Conservation (phyloP, 2,797 vertebrate genomes). For the Tenualosa thibaudeaui region DNA sequence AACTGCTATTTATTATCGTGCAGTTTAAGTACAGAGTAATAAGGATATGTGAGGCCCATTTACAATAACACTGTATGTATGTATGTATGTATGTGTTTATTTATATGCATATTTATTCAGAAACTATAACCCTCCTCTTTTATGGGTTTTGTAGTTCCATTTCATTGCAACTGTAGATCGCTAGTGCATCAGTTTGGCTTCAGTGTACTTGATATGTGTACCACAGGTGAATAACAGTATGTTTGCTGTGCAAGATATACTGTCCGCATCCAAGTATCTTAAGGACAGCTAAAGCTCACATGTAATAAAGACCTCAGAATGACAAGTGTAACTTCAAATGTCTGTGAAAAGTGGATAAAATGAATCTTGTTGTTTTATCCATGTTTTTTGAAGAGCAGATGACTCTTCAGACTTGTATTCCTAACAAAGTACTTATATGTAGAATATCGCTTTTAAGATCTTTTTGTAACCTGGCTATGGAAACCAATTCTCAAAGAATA, state of each 20-base stretch:
- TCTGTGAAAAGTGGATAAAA: not conserved
- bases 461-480: constrained; percentile 63
- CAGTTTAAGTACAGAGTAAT: not conserved
- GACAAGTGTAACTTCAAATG: not conserved
- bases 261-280: constrained; percentile 16
- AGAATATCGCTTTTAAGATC: constrained; percentile 17
- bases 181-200: constrained; percentile 21
- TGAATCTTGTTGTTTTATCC: constrained; percentile 20
- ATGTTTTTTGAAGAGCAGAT: not conserved
- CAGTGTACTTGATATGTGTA: constrained; percentile 6
- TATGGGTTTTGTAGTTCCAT: not conserved
- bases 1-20: not conserved
- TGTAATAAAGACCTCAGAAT: constrained; percentile 1
- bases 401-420: constrained; percentile 8
- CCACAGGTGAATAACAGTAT: constrained; percentile 25
- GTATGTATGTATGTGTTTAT: constrained; percentile 59
- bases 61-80: constrained; percentile 36
- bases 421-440: constrained; percentile 19
- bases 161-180: constrained; percentile 25
- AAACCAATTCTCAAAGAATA: constrained; percentile 63
- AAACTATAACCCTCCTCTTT: constrained; percentile 37
- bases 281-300: constrained; percentile 21
- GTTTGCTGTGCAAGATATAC: constrained; percentile 27
- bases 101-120: constrained; percentile 57
- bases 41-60: not conserved